phyloP scores from a whole-genome alignment of 2,797 vertebrate species.

The Eidolon dupreanum region DNA sequence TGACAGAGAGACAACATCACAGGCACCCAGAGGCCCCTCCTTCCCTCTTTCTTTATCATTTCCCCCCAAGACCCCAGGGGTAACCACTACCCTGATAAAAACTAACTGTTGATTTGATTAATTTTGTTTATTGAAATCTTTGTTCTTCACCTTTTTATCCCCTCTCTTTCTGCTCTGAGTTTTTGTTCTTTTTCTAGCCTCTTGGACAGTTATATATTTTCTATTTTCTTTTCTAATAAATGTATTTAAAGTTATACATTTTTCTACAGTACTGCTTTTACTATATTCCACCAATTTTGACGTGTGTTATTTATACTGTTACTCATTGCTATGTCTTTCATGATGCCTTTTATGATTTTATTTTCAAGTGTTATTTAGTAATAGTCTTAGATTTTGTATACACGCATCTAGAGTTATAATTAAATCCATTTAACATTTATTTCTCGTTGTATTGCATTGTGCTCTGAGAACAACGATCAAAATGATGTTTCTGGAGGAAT shows the following conservation, averaged over 20 bases:
- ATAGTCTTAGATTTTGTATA: not conserved
- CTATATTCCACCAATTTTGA: not conserved
- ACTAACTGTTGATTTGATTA: not conserved
- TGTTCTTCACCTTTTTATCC: not conserved
- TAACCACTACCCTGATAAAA: not conserved
- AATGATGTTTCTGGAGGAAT: not conserved
- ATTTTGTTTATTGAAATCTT: not conserved
- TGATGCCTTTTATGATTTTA: not conserved
- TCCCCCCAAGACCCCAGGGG: rapidly evolving
- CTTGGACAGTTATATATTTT: not conserved
- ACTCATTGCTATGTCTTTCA: not conserved
- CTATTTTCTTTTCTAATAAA: not conserved
- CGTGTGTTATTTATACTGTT: not conserved
- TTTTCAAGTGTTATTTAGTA: not conserved
- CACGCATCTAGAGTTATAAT: not conserved
- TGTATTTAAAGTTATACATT: not conserved
- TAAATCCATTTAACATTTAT: not conserved
- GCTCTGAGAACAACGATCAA: not conserved
- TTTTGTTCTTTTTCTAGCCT: not conserved
- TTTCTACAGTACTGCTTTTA: not conserved
- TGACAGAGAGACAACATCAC: not conserved
- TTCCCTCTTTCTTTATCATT: not conserved
- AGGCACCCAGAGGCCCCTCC: not conserved
- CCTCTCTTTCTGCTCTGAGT: not conserved
- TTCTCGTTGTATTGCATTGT: not conserved